Evolutionary conservation across 2,888 invertebrate genomes (phyloP), one percentile per base, ranked within the genome.

Genomic region (Spodoptera exigua): DNA sequence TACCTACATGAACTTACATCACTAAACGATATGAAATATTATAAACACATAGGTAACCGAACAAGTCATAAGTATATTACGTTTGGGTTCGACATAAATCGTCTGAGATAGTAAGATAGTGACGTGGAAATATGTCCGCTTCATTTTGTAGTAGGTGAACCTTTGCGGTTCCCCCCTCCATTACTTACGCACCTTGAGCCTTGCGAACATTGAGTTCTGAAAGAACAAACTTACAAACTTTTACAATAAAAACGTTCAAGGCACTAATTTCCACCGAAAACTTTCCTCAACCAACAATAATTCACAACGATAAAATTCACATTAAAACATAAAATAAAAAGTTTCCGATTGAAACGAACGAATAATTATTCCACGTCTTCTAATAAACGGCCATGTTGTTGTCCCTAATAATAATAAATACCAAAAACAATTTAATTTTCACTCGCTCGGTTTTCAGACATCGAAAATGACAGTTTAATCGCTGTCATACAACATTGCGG

Each of bases 151-250:
- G 73, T 58, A 67, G 70, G 73, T 63, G 73, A 78, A 66, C 76
- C 72, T 68, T 51, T 63, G 56, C 72, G 61, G 60, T 52, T 54
- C 54, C 70, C 77, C 77, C 71, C 70, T 67, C 61, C 71, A 70
- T 72, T 71, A 79, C 76, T 79, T 76, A 83, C 82, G 74, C 80
- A 79, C 78, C 75, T 77, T 66, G 63, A 68, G 56, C 56, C 57
- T 51, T 68, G 57, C 57, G 16, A 73, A 76, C 76, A 68, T 69
- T 43, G 61, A 76, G 68, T 54, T 46, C 47, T 67, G 68, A 76
- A 76, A 72, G 55, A 67, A 51, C 60, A 49, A 72, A 81, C 58
- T 62, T 58, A 27, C 65, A 67, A 73, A 78, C 59, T 69, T 73
- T 63, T 36, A 49, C 54, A 72, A 70, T 74, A 74, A 74, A 76